Evolutionary conservation across 2,888 invertebrate species (phyloP).

Genomic region (Chrysina gloriosa): DNA sequence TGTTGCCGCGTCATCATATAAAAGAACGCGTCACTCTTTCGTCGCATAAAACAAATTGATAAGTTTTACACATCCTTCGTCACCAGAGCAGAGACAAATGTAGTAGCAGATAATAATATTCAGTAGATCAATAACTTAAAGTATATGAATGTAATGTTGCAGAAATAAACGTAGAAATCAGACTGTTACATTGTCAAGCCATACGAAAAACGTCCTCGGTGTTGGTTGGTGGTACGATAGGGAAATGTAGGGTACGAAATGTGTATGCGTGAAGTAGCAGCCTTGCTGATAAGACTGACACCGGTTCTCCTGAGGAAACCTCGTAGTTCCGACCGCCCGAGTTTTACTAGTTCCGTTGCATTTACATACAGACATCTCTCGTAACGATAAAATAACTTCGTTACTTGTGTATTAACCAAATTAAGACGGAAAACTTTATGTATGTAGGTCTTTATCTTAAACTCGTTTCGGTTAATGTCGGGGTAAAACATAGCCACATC

Average conservation of each 20-base stretch:
- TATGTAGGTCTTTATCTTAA: constrained; percentile 34
- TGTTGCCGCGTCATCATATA: constrained; percentile 4
- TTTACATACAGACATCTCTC: constrained; percentile 54
- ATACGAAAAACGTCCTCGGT: constrained; percentile 51
- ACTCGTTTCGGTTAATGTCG: constrained; percentile 14
- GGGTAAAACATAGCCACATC: constrained; percentile 24
- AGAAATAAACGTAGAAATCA: constrained; percentile 37
- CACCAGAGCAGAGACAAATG: constrained; percentile 20
- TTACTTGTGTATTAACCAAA: constrained; percentile 48
- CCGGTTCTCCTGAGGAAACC: constrained; percentile 54
- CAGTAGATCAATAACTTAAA: constrained; percentile 33
- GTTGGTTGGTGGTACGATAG: constrained; percentile 49
- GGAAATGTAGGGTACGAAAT: constrained; percentile 53
- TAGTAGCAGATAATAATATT: constrained; percentile 23
- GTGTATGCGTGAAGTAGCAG: constrained; percentile 54
- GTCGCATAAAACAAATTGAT: constrained; percentile 34
- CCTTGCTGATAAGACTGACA: constrained; percentile 55
- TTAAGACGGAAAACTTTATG: constrained; percentile 39
- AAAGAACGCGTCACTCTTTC: neutral
- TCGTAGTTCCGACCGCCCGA: constrained; percentile 54
- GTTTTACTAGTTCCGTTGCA: constrained; percentile 56
- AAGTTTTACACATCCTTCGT: constrained; percentile 30
- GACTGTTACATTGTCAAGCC: constrained; percentile 33
- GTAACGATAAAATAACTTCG: constrained; percentile 55
- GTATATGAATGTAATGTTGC: constrained; percentile 30